A percentile compares a stretch with the other conserved stretches of the same genome.
phyloP scores from a whole-genome alignment of 2,113 vertebrate genomes.

The Pygoscelis adeliae region DNA sequence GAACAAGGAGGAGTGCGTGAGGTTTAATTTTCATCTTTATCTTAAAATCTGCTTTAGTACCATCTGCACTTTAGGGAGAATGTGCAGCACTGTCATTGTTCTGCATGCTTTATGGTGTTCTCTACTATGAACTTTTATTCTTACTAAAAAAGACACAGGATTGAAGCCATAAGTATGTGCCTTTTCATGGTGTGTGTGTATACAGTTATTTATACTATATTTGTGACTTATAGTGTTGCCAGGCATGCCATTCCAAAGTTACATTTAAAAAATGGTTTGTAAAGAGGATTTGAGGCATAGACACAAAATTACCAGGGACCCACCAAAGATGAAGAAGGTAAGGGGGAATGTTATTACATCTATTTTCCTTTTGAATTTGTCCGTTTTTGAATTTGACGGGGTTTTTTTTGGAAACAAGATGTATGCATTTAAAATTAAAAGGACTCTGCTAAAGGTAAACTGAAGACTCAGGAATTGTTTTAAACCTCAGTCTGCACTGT shows the following conservation, averaged over 20 bases:
- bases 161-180: not conserved
- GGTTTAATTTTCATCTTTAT: constrained; percentile 13
- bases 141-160: not conserved
- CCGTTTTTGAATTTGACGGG: not conserved
- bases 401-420: not conserved
- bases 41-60: not conserved
- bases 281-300: not conserved
- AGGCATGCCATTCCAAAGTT: not conserved
- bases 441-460: not conserved
- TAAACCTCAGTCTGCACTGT: not conserved
- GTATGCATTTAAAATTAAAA: not conserved
- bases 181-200: not conserved
- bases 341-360: not conserved
- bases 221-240: not conserved
- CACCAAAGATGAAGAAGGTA: not conserved
- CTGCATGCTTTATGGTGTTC: not conserved
- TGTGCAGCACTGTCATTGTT: not conserved
- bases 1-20: not conserved
- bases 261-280: not conserved
- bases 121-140: not conserved
- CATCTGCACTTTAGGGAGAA: not conserved
- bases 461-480: not conserved
- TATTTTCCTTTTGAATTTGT: not conserved
- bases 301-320: not conserved
- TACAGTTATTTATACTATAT: not conserved